Percentiles rank a stretch among this genome's conserved stretches.
These are phyloP conservation scores for Oligia latruncula DNA, from an alignment of 2,888 invertebrate species.

Conservation along the genomic window DNA sequence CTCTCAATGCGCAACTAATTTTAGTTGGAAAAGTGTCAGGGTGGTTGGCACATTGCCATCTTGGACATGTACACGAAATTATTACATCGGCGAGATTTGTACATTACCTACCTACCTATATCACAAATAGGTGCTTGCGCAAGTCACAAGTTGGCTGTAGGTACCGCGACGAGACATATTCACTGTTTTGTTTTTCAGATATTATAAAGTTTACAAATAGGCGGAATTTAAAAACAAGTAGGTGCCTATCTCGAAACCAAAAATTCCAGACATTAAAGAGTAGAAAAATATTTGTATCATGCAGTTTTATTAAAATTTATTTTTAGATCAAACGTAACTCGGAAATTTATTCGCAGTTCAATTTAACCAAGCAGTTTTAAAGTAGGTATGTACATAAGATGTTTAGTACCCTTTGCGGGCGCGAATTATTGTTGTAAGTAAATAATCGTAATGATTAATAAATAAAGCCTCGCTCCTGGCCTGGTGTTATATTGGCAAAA, in stretches of 20 bases:
- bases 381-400: conserved; percentile 4
- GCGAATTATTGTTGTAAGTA: conserved; percentile 10
- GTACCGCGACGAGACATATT: conserved; percentile 9
- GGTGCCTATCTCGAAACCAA: not conserved
- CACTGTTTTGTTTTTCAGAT: conserved; percentile 7
- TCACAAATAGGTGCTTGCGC: conserved; percentile 23
- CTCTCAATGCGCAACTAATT: conserved; percentile 14
- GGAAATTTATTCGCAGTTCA: not conserved
- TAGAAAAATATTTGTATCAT: conserved; percentile 20
- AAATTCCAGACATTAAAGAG: not conserved
- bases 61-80: not conserved
- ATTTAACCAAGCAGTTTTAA: not conserved
- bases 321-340: not conserved
- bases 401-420: not conserved
- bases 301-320: not conserved
- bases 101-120: conserved; percentile 26
- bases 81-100: conserved; percentile 18
- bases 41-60: not conserved
- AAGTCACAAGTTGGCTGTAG: not conserved
- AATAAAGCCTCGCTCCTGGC: conserved; percentile 72
- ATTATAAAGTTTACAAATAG: conserved; percentile 17
- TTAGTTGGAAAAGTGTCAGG: conserved; percentile 5
- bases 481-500: conserved; percentile 80
- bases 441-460: conserved; percentile 21
- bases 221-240: conserved; percentile 19